phyloP scores from a whole-genome alignment of 1,140 invertebrate species.

The Aphis gossypii region DNA sequence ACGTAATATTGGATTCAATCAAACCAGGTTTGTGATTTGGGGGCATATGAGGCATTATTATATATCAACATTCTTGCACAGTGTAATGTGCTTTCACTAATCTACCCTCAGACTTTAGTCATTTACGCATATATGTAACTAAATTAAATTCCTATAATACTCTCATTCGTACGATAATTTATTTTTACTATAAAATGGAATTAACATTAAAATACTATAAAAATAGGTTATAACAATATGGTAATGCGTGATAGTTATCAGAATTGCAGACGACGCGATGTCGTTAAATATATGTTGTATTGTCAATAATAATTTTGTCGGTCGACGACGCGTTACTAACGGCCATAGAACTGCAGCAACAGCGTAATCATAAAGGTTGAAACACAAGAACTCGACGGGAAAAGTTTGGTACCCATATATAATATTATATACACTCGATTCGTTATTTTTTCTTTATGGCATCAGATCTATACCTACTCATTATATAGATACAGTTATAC shows the following conservation, averaged over 20 bases:
- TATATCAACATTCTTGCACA: background rate
- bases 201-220: slow-evolving; percentile 35
- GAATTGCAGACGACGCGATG: background rate
- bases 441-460: slow-evolving; percentile 20
- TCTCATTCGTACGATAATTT: background rate
- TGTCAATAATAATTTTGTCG: slow-evolving; percentile 15
- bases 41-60: background rate
- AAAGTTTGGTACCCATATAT: background rate
- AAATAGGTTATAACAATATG: background rate
- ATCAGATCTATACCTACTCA: background rate
- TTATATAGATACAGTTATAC: slow-evolving; percentile 9
- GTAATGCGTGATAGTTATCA: background rate
- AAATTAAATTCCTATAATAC: background rate
- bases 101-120: background rate
- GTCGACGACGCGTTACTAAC: background rate
- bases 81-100: background rate
- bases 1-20: background rate
- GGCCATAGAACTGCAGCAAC: background rate
- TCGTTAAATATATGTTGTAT: slow-evolving; percentile 6
- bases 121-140: background rate
- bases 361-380: slow-evolving; percentile 10
- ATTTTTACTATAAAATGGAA: slow-evolving; percentile 1
- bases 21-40: background rate
- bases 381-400: background rate
- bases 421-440: background rate